Evolutionary conservation across 2,797 vertebrate species (phyloP), one percentile per base, ranked within the genome.

Genomic region (Rachycentron canadum): DNA sequence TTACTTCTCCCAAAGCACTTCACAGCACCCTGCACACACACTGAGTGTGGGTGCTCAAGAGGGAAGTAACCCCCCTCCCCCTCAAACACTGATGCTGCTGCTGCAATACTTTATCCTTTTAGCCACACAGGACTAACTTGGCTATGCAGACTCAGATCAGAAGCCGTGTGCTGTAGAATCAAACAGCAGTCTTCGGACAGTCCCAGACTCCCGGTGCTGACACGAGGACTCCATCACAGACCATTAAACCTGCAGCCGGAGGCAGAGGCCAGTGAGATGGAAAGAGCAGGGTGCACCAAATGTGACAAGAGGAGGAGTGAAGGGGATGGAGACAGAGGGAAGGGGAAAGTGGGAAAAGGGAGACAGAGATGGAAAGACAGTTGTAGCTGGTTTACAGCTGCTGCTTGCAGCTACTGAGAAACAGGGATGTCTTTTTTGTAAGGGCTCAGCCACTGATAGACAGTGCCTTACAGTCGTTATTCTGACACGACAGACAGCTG

Each of bases 191-290:
- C 21, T 6, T 40, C 11, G 40, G 68, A 82, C 45, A 68, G 76
- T 82, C 78, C 74, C 83, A 49, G 58, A 67, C 69, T 85, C 76
- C 80, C 87, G 71, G 60, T 55, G 62, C 74, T 86, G 80, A 85
- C 87, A 83, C 21, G 58, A 80, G 55, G 88, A 83, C 81, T 89
- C 79, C 76, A 89, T 88, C 85, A 85, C 82, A 88, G 64, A 72
- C 88, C 79, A 90, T 91, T 90, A 90, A 75, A 80, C 69, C 79
- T 67, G 72, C 79, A 79, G 69, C 65, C 23, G 68, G 47, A 78
- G 47, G 64, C 11, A 8, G 76, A 73, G 69, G 80, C 23, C 60
- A 55, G 45, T 43, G 49, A 81, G 69, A 66, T 30, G 19, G 32
- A 53, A 71, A 71, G 66, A 41, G 65, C 66, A 36, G 50, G 57